Evolutionary conservation across 2,113 vertebrate species (phyloP).

Genomic region (Hemiprocne comata): DNA sequence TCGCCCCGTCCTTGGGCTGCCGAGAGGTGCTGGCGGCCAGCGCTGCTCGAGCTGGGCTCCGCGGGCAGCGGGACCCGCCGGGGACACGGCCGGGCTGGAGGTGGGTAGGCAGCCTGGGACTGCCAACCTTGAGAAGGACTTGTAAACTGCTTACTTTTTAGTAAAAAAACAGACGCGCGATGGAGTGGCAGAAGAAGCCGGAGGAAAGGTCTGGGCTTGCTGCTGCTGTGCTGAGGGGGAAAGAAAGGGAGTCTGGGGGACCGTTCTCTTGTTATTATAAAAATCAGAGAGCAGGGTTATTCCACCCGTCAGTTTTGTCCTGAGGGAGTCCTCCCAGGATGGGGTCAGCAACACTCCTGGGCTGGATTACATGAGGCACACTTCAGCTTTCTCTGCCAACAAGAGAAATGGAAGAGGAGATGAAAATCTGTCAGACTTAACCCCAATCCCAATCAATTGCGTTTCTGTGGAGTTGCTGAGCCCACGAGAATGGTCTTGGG

Average conservation of each 20-base stretch:
- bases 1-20: too few relatives aligned
- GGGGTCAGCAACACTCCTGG: not conserved
- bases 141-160: not conserved
- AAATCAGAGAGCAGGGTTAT: not conserved
- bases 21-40: too few relatives aligned
- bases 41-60: not conserved
- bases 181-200: not conserved
- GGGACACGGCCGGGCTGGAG: not conserved
- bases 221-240: not conserved
- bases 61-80: not conserved
- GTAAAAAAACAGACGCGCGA: not conserved
- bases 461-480: not conserved
- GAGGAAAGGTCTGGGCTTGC: not conserved
- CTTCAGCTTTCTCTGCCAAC: not conserved
- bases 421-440: not conserved
- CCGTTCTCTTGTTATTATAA: not conserved
- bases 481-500: accelerated
- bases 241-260: not conserved
- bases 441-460: not conserved
- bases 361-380: not conserved
- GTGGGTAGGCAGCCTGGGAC: too few relatives aligned
- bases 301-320: not conserved
- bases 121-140: not conserved
- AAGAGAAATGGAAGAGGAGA: not conserved
- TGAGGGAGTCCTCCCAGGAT: not conserved